phyloP scores from a whole-genome alignment of 2,888 invertebrate genomes.

The Orthonychiurus folsomi region DNA sequence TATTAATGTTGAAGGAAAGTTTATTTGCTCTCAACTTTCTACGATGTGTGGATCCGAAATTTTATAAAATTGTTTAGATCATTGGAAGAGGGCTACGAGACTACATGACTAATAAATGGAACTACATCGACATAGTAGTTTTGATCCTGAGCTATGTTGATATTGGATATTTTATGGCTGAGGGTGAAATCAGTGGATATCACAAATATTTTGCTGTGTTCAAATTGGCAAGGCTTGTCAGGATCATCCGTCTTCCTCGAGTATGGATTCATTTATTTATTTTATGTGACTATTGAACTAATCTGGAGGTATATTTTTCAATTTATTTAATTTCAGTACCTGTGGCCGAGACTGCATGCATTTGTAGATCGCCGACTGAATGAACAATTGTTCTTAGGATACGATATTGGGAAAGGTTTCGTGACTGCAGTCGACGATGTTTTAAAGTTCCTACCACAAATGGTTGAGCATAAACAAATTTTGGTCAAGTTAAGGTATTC shows the following conservation, averaged over 20 bases:
- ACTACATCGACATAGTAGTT: too few relatives aligned
- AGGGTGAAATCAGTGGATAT: too few relatives aligned
- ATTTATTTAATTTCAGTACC: conserved; percentile 41
- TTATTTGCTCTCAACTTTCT: too few relatives aligned
- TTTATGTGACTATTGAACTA: too few relatives aligned
- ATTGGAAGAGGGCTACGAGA: conserved; percentile 27
- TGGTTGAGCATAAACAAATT: conserved; percentile 45
- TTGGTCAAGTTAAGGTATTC: conserved; percentile 41
- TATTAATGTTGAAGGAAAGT: too few relatives aligned
- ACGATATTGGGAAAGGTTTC: conserved; percentile 57
- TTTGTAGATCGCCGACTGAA: conserved; percentile 52
- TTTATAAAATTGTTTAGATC: too few relatives aligned
- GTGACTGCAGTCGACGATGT: conserved; percentile 56
- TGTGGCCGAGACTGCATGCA: conserved; percentile 50
- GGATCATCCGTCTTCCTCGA: conserved; percentile 47
- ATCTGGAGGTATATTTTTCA: too few relatives aligned
- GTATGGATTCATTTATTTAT: too few relatives aligned
- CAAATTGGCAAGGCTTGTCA: conserved; percentile 47
- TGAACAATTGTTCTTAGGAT: conserved; percentile 52
- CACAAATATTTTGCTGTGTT: too few relatives aligned
- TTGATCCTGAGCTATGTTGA: neutral
- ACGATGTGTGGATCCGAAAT: too few relatives aligned
- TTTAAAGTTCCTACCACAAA: conserved; percentile 49
- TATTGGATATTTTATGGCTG: neutral
- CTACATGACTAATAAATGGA: conserved; percentile 53